Base-by-base conservation (phyloP, 2,113 vertebrate genomes). In the Brienomyrus brachyistius region DNA sequence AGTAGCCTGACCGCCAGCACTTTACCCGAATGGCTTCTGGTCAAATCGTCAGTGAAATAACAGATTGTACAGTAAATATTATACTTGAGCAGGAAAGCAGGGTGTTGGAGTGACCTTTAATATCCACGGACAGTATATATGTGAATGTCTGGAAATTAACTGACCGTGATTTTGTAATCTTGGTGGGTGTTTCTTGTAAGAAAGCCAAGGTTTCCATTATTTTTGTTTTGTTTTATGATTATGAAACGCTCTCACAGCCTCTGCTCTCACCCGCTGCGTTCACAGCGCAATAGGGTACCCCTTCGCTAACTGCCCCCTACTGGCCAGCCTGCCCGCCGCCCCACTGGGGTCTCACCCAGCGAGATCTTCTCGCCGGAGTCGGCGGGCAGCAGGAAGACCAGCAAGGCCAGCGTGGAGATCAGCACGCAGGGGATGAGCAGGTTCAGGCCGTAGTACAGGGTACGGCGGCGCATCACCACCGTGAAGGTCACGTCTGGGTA, bases 361-460 rank as follows among this genome's bases (percentile, higher is more conserved):
- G 94, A 95, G 87, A 95, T 95, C 93, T 95, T 95, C 91, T 95
- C 94, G 43, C 94, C 94, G 1, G 94, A 95, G 92, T 95, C 94
- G 0, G 94, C 94, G 0, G 95, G 95, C 91, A 95, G 92, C 88
- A 95, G 91, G 91, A 95, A 95, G 62, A 95, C 94, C 21, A 95
- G 92, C 50, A 95, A 92, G 0, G 94, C 94, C 2, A 95, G 94
- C 9, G 94, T 94, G 90, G 95, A 95, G 92, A 95, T 95, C 90
- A 95, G 94, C 54, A 95, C 94, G 19, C 95, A 95, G 6, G 94
- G 94, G 80, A 95, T 93, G 90, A 95, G 94, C 52, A 95, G 94
- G 90, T 95, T 95, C 48, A 95, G 94, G 1, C 94, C 95, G 9
- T 95, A 95, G 92, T 95, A 95, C 11, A 95, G 93, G 6, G 94